Evolutionary conservation across 2,113 vertebrate species (phyloP).

Genomic region (Triplophysa dalaica): DNA sequence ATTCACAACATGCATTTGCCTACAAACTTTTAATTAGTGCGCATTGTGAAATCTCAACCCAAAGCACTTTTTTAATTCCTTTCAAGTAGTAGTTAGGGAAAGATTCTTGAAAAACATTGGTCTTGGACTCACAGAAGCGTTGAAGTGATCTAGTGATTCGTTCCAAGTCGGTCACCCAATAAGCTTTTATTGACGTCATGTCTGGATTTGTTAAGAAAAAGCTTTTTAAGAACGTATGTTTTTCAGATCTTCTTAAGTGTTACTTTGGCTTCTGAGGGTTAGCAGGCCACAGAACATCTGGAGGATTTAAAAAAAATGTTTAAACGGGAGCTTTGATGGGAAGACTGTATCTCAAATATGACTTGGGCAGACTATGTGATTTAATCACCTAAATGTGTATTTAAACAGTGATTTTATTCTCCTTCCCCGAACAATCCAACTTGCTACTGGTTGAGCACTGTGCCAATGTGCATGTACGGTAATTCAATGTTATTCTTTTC

Average conservation of each 20-base stretch:
- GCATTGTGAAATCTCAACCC: neutral
- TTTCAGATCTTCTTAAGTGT: neutral
- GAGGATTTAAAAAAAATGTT: neutral
- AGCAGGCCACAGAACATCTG: slow-evolving; percentile 14
- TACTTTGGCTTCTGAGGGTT: neutral
- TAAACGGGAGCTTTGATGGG: neutral
- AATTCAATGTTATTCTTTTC: neutral
- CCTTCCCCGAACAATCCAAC: no score
- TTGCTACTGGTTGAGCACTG: no score
- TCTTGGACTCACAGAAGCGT: neutral
- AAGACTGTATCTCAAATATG: no score
- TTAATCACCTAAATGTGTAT: neutral
- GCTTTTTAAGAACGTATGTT: neutral
- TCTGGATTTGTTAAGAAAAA: slow-evolving; percentile 1
- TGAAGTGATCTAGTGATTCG: neutral
- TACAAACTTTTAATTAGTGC: slow-evolving; percentile 1
- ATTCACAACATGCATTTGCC: neutral
- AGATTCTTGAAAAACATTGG: neutral
- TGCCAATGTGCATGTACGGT: no score
- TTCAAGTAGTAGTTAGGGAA: neutral
- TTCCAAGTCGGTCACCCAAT: neutral
- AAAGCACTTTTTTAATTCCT: neutral
- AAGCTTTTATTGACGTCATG: neutral
- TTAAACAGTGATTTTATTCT: no score
- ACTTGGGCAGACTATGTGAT: neutral